Evolutionary conservation across 1,140 invertebrate species (phyloP), one percentile per base, ranked within the genome.

Genomic region (Drosophila teissieri): DNA sequence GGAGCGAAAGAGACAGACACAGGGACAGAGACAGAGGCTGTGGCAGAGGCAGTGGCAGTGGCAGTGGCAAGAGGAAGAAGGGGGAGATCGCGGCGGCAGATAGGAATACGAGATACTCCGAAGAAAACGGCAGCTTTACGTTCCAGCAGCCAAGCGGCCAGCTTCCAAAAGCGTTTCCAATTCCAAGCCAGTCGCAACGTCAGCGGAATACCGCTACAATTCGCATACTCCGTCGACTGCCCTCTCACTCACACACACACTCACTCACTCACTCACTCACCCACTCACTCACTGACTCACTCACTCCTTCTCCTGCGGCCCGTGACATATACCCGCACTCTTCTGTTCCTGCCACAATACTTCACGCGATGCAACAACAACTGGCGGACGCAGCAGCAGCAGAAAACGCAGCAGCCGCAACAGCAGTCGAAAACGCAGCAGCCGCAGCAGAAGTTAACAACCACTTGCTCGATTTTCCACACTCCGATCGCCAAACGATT

Each of bases 161-260:
- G 74, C 68, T 72, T 74, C 58, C 82, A 84, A 85, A 85, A 85
- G 73, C 81, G 73, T 76, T 85, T 85, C 54, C 78, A 85, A 85
- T 86, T 85, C 81, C 73, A 85, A 85, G 73, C 78, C 73, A 83
- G 78, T 70, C 77, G 82, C 81, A 85, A 80, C 82, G 73, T 80
- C 70, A 60, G 72, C 72, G 69, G 53, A 55, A 45, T 64, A 73
- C 60, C 60, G 60, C 60, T 60, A 63, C 19, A 27, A 40, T 27
- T 62, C 60, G 54, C 27, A 60, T 14, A 40, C 36, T 19, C 53
- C 31, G 60, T 42, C 60, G 19, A 5, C 24, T 34, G 6, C 2
- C 14, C 15, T 14, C 58, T 42, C 37, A 42, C 22, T 55, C 36
- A 17, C 40, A 10, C 40, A 2, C 15, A 4, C 24, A 24, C 22